Conservation (phyloP, 1,140 invertebrate genomes). For the Papilio aristodemus region DNA sequence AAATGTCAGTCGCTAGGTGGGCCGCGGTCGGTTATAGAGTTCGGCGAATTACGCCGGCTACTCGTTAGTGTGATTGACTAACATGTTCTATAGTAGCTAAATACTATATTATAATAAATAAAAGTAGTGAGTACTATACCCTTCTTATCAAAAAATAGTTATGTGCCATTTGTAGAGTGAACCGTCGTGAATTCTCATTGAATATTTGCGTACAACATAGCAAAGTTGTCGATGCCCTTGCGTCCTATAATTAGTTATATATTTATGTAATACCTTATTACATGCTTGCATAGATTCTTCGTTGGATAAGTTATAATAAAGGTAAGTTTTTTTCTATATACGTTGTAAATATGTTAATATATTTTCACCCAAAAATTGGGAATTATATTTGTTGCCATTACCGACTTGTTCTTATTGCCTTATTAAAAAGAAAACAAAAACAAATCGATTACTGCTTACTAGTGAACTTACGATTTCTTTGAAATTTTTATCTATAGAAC, state of each 20-base stretch:
- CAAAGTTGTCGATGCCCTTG: constrained; percentile 50
- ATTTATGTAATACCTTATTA: constrained; percentile 49
- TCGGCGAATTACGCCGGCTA: constrained; percentile 15
- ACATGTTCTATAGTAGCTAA: constrained; percentile 18
- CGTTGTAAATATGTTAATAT: neutral
- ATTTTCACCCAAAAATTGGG: neutral
- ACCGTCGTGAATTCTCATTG: constrained; percentile 28
- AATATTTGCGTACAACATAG: constrained; percentile 37
- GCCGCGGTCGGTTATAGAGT: constrained; percentile 6
- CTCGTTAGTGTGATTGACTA: constrained; percentile 25
- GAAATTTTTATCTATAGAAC: too few species aligned
- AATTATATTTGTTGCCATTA: neutral
- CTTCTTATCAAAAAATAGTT: constrained; percentile 41
- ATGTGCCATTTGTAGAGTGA: constrained; percentile 39
- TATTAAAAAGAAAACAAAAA: neutral
- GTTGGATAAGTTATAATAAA: constrained; percentile 43
- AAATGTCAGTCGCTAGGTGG: constrained; percentile 30
- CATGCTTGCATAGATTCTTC: constrained; percentile 50
- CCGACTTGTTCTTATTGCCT: neutral
- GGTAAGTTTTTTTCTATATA: constrained; percentile 41
- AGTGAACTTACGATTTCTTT: too few species aligned
- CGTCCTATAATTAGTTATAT: constrained; percentile 54
- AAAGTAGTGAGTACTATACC: constrained; percentile 17
- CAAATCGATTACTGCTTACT: neutral
- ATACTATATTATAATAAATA: neutral